A percentile compares a stretch with the other conserved stretches of the same genome.
These are phyloP conservation scores for Slavum lentiscoides DNA, from an alignment of 2,888 invertebrate genomes.

Conservation along the genomic window DNA sequence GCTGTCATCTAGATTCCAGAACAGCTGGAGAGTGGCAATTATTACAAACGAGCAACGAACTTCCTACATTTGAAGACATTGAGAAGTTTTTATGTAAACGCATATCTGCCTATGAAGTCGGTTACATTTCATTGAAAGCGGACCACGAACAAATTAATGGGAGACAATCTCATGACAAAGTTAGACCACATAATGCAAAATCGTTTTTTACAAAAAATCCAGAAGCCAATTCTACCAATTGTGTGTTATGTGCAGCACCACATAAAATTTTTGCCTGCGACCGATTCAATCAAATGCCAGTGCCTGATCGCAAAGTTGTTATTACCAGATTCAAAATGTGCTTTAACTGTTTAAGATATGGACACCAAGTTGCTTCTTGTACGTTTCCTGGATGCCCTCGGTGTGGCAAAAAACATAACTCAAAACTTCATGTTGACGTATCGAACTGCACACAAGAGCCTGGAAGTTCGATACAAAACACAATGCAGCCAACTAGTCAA, in stretches of 20 bases:
- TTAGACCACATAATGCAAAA: background rate
- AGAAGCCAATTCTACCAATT: background rate
- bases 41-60: background rate
- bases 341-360: background rate
- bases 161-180: background rate
- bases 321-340: background rate
- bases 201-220: background rate
- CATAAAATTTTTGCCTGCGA: background rate
- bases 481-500: background rate
- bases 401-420: background rate
- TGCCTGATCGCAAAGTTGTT: background rate
- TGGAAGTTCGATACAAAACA: background rate
- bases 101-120: too few relatives aligned
- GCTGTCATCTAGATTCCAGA: background rate
- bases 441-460: background rate
- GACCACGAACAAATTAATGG: background rate
- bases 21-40: background rate
- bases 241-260: background rate
- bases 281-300: background rate
- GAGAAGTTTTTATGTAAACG: background rate
- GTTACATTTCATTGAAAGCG: too few relatives aligned
- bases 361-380: slow-evolving; percentile 1
- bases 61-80: background rate
- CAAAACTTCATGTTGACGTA: background rate
- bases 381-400: background rate